Percentiles rank a stretch among this genome's conserved stretches.
phyloP scores from a whole-genome alignment of 2,888 invertebrate species.

The Fissipunctia ypsillon region DNA sequence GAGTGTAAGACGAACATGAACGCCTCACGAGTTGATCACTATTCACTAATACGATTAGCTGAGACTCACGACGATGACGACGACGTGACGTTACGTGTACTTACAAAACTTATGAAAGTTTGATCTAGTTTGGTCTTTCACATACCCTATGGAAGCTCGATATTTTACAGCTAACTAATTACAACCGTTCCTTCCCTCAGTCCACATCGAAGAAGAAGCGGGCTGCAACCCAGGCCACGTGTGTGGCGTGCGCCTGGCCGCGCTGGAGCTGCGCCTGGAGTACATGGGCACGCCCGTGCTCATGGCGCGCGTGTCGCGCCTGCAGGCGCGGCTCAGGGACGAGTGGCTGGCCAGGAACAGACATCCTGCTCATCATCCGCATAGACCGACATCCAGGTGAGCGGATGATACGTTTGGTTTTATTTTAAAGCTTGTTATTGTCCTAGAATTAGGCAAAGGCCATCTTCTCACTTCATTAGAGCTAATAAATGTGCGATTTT shows the following conservation, averaged over 20 bases:
- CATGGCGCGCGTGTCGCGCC: slow-evolving; percentile 96
- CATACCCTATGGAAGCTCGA: neutral
- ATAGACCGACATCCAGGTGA: slow-evolving; percentile 66
- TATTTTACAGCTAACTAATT: neutral
- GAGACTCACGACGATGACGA: too few relatives aligned
- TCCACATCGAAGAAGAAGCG: slow-evolving; percentile 97
- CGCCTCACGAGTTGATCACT: neutral
- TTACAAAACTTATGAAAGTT: neutral
- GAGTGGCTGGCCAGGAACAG: slow-evolving; percentile 92
- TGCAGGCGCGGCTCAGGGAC: slow-evolving; percentile 95
- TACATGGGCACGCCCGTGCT: slow-evolving; percentile 99
- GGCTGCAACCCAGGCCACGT: slow-evolving; percentile 97
- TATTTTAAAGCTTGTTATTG: neutral
- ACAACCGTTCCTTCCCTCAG: slow-evolving; percentile 78
- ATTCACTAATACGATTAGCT: neutral
- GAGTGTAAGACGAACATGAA: neutral
- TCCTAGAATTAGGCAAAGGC: neutral
- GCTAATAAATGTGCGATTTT: neutral
- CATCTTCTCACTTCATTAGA: neutral
- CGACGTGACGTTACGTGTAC: too few relatives aligned
- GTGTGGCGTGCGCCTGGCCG: slow-evolving; percentile 94
- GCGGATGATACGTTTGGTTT: neutral
- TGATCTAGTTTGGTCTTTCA: too few relatives aligned
- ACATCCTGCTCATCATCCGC: slow-evolving; percentile 58
- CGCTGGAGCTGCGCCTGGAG: slow-evolving; percentile 97